Base-by-base conservation (phyloP, 2,113 vertebrate species). In the Carlito syrichta region DNA sequence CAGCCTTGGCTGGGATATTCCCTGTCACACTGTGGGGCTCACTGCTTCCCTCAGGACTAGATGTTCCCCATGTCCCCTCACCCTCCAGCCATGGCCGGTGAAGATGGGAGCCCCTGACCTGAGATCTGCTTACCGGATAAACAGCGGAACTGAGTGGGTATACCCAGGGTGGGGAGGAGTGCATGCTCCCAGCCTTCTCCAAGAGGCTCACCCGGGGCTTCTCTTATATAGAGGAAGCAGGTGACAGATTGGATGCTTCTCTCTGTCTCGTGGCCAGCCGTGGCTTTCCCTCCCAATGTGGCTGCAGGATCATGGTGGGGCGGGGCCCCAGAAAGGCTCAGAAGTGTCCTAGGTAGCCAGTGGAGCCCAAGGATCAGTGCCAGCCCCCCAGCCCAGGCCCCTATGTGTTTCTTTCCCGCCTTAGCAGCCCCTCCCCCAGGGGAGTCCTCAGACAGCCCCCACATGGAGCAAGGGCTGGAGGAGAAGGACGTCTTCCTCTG, bases 181-280 rank as follows among this genome's bases (percentile, higher is more conserved):
- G 0, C 32, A n/a, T 13, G 23, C 27, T 17, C 8, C 1, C 22
- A 2, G 48, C 19, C 84, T 48, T 35, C n/a, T 78, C 76, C 63
- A 14, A 0, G 0, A 35, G 27, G 11, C 58, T 7, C 43, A 66
- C 13, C 0, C 0, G 6, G 27, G 38, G 19, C 32, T 3, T 35
- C 40, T 52, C 3, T n/a, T n/a, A n/a, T 3, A 48, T 32, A 62
- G 73, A 10, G 63, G 30, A 32, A n/a, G 66, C 19, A 1, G 17
- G 60, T 6, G 35, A 8, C 54, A 48, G 58, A 0, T 1, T 3
- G 11, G 66, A 3, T 1, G 10, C 14, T 10, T 54, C 43, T 14
- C 27, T 52, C 25, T 3, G 0, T 5, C 30, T 30, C 77, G 50
- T 35, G 35, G 13, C 17, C 14, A 12, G 50, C 54, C 22, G 5